Percentiles rank a stretch among this genome's conserved stretches.
phyloP scores from a whole-genome alignment of 2,113 vertebrate genomes.

The Corynorhinus townsendii region DNA sequence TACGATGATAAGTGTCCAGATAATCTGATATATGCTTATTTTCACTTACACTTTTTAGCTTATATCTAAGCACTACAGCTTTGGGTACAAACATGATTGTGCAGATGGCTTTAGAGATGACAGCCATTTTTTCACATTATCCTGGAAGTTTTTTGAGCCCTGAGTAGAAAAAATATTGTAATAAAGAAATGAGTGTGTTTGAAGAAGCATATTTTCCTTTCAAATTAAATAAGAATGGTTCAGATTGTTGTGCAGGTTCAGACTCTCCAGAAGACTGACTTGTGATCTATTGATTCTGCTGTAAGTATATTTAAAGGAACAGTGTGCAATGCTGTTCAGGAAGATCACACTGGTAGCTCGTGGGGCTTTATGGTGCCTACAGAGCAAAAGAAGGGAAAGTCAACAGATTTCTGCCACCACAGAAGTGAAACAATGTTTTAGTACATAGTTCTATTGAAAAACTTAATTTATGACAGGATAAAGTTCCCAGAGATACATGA shows the following conservation, averaged over 20 bases:
- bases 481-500: background rate
- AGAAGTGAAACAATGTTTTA: background rate
- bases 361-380: background rate
- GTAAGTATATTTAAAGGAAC: slow-evolving; percentile 3
- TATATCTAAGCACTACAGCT: background rate
- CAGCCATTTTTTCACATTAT: slow-evolving; percentile 5
- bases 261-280: background rate
- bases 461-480: background rate
- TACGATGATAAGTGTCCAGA: background rate
- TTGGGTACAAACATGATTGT: background rate
- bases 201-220: background rate
- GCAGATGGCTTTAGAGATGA: slow-evolving; percentile 5
- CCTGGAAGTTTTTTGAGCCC: slow-evolving; percentile 51
- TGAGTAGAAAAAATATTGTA: slow-evolving; percentile 22
- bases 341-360: background rate
- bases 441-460: background rate
- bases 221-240: background rate
- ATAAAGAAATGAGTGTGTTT: background rate
- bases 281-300: background rate
- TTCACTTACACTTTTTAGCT: background rate
- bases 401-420: background rate
- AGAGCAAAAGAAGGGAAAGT: background rate
- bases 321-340: background rate
- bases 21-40: background rate
- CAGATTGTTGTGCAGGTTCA: slow-evolving; percentile 12